Conservation (phyloP, 2,113 vertebrate genomes). For the Gymnocephalus cernua region DNA sequence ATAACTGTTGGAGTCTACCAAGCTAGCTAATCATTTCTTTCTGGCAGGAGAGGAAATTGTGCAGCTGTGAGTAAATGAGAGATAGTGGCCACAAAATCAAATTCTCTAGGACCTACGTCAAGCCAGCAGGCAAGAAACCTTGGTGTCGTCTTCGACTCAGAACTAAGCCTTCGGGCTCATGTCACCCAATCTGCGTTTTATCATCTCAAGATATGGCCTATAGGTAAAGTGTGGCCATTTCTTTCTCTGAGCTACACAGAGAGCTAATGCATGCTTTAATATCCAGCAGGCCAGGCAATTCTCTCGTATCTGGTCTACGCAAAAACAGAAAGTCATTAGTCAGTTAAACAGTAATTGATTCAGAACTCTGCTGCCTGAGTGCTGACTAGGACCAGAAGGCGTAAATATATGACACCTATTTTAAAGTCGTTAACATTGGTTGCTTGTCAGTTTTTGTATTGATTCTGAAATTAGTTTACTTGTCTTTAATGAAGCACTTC, state of each 20-base stretch:
- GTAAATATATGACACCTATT: slow-evolving; percentile 19
- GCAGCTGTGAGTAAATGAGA: background rate
- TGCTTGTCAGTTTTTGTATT: slow-evolving; percentile 39
- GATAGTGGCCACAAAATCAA: background rate
- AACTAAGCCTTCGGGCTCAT: background rate
- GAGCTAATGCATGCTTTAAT: background rate
- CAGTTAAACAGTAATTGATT: slow-evolving; percentile 23
- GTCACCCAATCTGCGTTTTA: background rate
- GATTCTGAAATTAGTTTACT: slow-evolving; percentile 27
- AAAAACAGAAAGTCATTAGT: background rate
- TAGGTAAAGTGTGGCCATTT: background rate
- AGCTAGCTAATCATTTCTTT: background rate
- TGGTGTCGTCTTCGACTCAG: background rate
- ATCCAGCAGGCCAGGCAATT: background rate
- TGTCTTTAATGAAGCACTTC: slow-evolving; percentile 2
- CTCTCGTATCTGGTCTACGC: background rate
- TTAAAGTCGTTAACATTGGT: slow-evolving; percentile 36
- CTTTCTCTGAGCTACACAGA: slow-evolving; percentile 6
- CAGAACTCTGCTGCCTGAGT: slow-evolving; percentile 7
- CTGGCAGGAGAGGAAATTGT: background rate
- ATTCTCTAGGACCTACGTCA: background rate
- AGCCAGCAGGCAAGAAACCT: background rate
- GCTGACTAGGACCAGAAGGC: slow-evolving; percentile 14
- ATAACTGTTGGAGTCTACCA: background rate
- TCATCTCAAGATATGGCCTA: background rate